Conservation (phyloP, 2,113 vertebrate species). For the Varanus salvator region DNA sequence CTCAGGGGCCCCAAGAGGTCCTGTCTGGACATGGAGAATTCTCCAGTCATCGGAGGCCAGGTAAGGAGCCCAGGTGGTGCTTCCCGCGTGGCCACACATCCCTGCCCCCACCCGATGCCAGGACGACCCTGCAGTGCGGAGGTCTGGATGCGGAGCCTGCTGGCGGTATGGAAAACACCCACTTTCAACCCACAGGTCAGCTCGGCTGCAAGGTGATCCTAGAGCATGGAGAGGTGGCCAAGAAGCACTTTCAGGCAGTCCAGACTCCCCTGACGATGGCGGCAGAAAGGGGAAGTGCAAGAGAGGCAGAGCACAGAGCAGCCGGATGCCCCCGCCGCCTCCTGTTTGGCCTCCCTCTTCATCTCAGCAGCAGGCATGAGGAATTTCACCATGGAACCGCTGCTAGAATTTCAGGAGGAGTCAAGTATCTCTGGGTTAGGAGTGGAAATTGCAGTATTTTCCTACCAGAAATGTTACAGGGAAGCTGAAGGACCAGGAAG, state of each 20-base stretch:
- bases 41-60: neutral
- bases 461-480: conserved; percentile 49
- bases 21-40: neutral
- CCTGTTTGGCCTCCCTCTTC: neutral
- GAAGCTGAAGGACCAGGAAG: conserved; percentile 66
- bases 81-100: neutral
- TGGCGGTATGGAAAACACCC: accelerated
- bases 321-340: accelerated
- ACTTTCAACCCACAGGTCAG: neutral
- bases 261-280: neutral
- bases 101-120: neutral
- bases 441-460: neutral
- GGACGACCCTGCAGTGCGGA: neutral
- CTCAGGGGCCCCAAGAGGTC: no score
- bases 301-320: neutral
- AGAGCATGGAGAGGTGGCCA: accelerated
- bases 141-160: neutral
- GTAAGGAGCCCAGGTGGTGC: no score
- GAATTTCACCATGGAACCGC: neutral
- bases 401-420: neutral
- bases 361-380: neutral
- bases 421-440: conserved; percentile 49
- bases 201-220: neutral
- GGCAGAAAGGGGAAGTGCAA: neutral
- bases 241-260: neutral